A percentile compares a stretch with the other conserved stretches of the same genome.
phyloP scores from a whole-genome alignment of 2,888 invertebrate species.

The Tanypteryx hageni region DNA sequence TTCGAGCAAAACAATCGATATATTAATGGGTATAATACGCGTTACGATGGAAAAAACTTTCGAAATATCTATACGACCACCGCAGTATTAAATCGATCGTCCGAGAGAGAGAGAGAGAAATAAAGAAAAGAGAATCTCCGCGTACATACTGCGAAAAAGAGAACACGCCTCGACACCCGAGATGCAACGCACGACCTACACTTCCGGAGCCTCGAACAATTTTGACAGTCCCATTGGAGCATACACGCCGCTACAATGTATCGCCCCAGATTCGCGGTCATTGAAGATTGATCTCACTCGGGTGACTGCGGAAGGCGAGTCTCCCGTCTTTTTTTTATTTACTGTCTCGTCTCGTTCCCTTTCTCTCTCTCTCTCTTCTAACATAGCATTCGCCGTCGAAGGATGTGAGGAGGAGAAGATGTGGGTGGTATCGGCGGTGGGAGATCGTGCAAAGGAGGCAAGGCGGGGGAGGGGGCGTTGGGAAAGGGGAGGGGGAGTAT shows the following conservation, averaged over 20 bases:
- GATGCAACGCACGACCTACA: neutral
- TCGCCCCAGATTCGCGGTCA: conserved; percentile 25
- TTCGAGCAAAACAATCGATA: no score
- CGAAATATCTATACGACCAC: neutral
- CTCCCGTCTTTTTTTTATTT: neutral
- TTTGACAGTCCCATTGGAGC: conserved; percentile 11
- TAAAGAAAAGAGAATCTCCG: neutral
- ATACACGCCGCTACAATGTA: conserved; percentile 5
- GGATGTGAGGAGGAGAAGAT: neutral
- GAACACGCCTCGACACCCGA: neutral
- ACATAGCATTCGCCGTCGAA: neutral
- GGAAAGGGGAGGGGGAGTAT: neutral
- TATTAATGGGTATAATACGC: neutral
- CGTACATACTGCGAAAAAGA: neutral
- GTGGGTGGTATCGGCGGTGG: neutral
- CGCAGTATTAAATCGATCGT: neutral
- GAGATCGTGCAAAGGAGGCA: neutral
- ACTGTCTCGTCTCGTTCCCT: no score
- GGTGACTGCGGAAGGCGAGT: neutral
- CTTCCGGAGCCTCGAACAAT: conserved; percentile 28
- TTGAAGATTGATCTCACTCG: neutral
- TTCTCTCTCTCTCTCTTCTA: neutral
- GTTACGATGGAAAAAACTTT: neutral
- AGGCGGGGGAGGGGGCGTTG: no score
- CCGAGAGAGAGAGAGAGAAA: neutral